phyloP scores from a whole-genome alignment of 2,113 vertebrate species.

The Onychostoma macrolepis region DNA sequence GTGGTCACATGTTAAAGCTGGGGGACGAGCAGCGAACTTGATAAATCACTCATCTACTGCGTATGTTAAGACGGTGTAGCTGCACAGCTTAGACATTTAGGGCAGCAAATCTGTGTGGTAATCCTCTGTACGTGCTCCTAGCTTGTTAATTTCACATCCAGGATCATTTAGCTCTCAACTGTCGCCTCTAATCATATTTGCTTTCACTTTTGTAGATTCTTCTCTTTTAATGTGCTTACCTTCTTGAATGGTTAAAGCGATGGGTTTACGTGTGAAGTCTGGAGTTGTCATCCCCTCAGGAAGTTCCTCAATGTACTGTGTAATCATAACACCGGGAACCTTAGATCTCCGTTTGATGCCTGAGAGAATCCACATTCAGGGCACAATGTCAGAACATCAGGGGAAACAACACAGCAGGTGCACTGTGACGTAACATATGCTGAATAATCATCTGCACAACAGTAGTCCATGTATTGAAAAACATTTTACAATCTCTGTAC shows the following conservation, averaged over 20 bases:
- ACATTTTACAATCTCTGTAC: not conserved
- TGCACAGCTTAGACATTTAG: slow-evolving; percentile 5
- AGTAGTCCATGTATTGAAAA: not conserved
- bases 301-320: slow-evolving; percentile 81
- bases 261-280: slow-evolving; percentile 86
- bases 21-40: slow-evolving; percentile 7
- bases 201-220: not conserved
- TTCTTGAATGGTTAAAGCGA: slow-evolving; percentile 86
- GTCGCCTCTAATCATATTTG: not conserved
- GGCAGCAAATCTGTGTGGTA: not conserved
- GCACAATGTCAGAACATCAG: slow-evolving; percentile 10
- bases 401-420: slow-evolving; percentile 5
- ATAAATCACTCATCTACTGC: slow-evolving; percentile 30
- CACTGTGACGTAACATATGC: not conserved
- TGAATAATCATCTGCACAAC: not conserved
- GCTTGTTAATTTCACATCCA: not conserved
- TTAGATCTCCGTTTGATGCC: slow-evolving; percentile 80
- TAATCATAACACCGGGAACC: slow-evolving; percentile 84
- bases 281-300: slow-evolving; percentile 83
- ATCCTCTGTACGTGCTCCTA: not conserved
- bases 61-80: not conserved
- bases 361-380: slow-evolving; percentile 54
- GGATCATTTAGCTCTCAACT: slow-evolving; percentile 11
- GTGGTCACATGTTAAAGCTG: slow-evolving; percentile 20
- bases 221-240: slow-evolving; percentile 69